Conservation (phyloP, 2,888 invertebrate genomes). For the Cerastoderma edule region DNA sequence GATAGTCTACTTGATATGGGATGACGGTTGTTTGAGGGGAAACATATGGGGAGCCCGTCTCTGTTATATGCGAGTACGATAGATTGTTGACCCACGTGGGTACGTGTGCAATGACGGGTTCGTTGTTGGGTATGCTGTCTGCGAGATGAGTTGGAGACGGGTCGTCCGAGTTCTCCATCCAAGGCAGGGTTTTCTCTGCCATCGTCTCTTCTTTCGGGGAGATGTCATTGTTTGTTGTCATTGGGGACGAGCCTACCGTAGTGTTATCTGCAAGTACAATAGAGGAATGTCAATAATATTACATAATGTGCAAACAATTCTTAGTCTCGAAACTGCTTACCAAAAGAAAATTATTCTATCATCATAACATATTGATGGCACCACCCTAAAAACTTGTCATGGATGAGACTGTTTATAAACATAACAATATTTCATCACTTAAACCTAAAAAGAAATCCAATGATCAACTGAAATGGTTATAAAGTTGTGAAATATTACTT, state of each 20-base stretch:
- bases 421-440: too few relatives aligned
- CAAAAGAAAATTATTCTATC: too few relatives aligned
- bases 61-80: constrained; percentile 88
- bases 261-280: constrained; percentile 39
- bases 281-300: too few relatives aligned
- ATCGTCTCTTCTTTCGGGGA: constrained; percentile 41
- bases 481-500: too few relatives aligned
- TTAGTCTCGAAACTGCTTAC: too few relatives aligned
- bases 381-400: too few relatives aligned
- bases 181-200: constrained; percentile 48
- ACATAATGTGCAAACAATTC: too few relatives aligned
- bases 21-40: constrained; percentile 75
- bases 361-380: too few relatives aligned
- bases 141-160: constrained; percentile 84
- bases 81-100: constrained; percentile 98
- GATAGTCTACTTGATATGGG: constrained; percentile 51
- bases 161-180: constrained; percentile 44
- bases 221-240: constrained; percentile 41
- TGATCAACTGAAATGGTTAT: too few relatives aligned
- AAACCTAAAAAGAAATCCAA: too few relatives aligned
- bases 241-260: constrained; percentile 29
- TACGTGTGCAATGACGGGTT: constrained; percentile 88
- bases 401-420: too few relatives aligned
- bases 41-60: constrained; percentile 76
- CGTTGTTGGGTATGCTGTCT: constrained; percentile 85